Evolutionary conservation across 2,888 invertebrate genomes (phyloP).

Genomic region (Thera britannica): DNA sequence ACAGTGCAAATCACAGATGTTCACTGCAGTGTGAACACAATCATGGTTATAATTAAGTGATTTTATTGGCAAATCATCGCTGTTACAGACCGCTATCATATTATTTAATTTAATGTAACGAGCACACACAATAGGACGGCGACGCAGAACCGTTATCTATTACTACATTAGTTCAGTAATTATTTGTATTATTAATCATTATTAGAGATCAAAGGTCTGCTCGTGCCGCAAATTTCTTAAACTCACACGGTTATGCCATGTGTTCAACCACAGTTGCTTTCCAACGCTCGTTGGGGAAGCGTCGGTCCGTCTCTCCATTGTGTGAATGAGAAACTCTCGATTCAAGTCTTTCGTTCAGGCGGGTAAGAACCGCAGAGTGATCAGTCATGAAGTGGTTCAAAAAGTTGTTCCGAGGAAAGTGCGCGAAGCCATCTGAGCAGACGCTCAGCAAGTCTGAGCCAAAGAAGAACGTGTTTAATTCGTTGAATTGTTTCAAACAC

Average conservation of each 20-base stretch:
- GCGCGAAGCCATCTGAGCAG: conserved; percentile 71
- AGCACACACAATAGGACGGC: conserved; percentile 74
- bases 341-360: conserved; percentile 86
- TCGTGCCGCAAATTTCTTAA: conserved; percentile 69
- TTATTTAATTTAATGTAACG: conserved; percentile 66
- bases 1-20: conserved; percentile 47
- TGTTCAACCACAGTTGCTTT: conserved; percentile 55
- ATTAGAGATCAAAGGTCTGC: conserved; percentile 77
- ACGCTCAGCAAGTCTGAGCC: conserved; percentile 44
- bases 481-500: conserved; percentile 43
- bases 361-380: conserved; percentile 86
- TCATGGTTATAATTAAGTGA: conserved; percentile 39
- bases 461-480: conserved; percentile 51
- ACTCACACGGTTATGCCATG: conserved; percentile 42
- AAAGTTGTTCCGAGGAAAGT: conserved; percentile 85
- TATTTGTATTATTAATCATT: conserved; percentile 66
- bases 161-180: conserved; percentile 70
- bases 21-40: conserved; percentile 38
- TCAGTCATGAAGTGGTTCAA: conserved; percentile 87
- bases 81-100: conserved; percentile 62
- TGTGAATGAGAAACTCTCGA: conserved; percentile 85
- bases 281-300: conserved; percentile 53
- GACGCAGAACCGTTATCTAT: conserved; percentile 68
- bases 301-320: conserved; percentile 51
- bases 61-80: conserved; percentile 40